Evolutionary conservation across 2,888 invertebrate genomes (phyloP).

Genomic region (Dyspetes luteomarginatus): DNA sequence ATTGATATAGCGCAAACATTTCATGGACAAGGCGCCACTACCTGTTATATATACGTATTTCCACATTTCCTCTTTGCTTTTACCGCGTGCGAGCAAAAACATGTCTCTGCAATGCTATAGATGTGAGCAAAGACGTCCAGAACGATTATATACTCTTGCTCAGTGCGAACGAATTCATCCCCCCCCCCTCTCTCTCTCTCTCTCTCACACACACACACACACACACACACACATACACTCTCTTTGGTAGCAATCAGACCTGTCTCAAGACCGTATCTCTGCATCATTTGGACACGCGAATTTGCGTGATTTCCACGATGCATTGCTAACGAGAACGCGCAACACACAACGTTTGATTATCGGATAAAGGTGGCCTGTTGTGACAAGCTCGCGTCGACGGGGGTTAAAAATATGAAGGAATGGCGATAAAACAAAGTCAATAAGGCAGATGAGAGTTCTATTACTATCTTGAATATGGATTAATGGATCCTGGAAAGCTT

Average conservation of each 20-base stretch:
- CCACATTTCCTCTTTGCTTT: slow-evolving; percentile 42
- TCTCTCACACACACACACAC: background rate
- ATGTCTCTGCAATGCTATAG: slow-evolving; percentile 17
- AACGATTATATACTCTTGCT: slow-evolving; percentile 31
- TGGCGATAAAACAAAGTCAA: slow-evolving; percentile 13
- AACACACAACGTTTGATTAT: slow-evolving; percentile 38
- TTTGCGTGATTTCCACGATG: slow-evolving; percentile 29
- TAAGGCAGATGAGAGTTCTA: slow-evolving; percentile 28
- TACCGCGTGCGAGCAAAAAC: slow-evolving; percentile 24
- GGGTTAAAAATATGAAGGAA: slow-evolving; percentile 24
- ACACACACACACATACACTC: background rate
- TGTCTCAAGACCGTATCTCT: slow-evolving; percentile 37
- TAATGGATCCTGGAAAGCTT: slow-evolving; percentile 28
- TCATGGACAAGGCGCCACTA: slow-evolving; percentile 47
- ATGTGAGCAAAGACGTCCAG: slow-evolving; percentile 44
- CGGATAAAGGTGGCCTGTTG: slow-evolving; percentile 41
- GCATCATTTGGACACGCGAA: slow-evolving; percentile 33
- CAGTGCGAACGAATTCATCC: slow-evolving; percentile 30
- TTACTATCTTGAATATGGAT: slow-evolving; percentile 42
- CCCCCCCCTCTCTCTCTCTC: background rate
- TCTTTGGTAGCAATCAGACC: slow-evolving; percentile 39
- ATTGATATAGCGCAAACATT: slow-evolving; percentile 55
- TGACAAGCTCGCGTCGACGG: slow-evolving; percentile 57
- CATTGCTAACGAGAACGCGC: background rate
- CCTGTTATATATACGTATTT: slow-evolving; percentile 57